These are phyloP conservation scores for Sebastes taczanowskii DNA, from an alignment of 2,797 vertebrate species.

Conservation along the genomic window DNA sequence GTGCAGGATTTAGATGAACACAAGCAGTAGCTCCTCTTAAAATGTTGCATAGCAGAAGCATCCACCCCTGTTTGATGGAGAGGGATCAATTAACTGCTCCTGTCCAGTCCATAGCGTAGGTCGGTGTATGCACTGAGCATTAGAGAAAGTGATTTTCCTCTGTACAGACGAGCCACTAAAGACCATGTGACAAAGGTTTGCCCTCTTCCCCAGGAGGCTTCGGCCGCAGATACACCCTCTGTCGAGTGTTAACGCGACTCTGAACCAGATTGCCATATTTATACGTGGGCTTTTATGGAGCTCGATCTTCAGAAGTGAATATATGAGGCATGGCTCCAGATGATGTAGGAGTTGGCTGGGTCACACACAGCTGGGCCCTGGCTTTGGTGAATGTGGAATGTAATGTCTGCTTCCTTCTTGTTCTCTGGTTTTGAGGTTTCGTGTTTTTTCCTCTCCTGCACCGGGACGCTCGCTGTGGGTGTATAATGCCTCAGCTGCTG, in stretches of 20 bases:
- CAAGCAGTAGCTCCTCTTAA: not conserved
- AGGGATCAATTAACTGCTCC: conserved; percentile 42
- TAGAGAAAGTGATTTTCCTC: conserved; percentile 57
- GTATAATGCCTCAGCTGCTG: conserved; percentile 58
- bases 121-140: conserved; percentile 27
- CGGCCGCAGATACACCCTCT: conserved; percentile 18
- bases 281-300: conserved; percentile 12
- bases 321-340: conserved; percentile 48
- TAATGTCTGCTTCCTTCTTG: conserved; percentile 62
- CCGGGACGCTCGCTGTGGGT: conserved; percentile 33
- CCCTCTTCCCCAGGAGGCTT: conserved; percentile 39
- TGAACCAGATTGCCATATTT: conserved; percentile 24
- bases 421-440: conserved; percentile 64
- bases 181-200: conserved; percentile 50
- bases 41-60: not conserved
- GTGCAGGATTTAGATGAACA: not conserved
- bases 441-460: conserved; percentile 56
- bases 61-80: conserved; percentile 8
- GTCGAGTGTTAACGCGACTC: conserved; percentile 28
- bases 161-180: conserved; percentile 37
- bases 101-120: conserved; percentile 52
- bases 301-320: conserved; percentile 35
- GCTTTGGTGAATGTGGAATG: conserved; percentile 60
- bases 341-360: conserved; percentile 67
- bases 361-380: conserved; percentile 61